Base-by-base conservation (phyloP, 2,888 invertebrate species). In the Cheilosia vulpina region DNA sequence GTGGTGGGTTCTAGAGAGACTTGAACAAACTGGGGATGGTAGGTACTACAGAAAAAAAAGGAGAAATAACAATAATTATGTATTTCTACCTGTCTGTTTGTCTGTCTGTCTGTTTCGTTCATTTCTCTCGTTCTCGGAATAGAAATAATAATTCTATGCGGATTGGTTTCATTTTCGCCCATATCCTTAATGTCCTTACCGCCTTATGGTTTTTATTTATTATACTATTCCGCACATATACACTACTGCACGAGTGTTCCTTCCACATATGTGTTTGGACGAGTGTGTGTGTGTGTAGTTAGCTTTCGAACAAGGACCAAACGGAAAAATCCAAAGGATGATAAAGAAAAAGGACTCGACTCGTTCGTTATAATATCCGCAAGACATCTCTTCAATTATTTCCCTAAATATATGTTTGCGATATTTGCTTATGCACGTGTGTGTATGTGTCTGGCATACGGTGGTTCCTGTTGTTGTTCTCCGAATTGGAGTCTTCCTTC, bases 111-210 rank as follows among this genome's bases (percentile, higher is more conserved):
- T 77, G 76, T 72, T 71, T 52, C 72, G 65, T 75, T 80, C 69
- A 45, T 71, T 80, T 69, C 71, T 76, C 68, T 77, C 68, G 38
- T 63, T 72, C 76, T 85, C 47, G 52, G 76, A 77, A 85, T 77
- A 73, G 72, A 81, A 85, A 85, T 81, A 77, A 81, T 77, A 85
- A 81, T 85, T 85, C 76, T 72, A 85, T 85, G 81, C 72, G 81
- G 81, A 85, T 85, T 85, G 85, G 85, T 85, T 85, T 85, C 85
- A 85, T 85, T 85, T 85, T 85, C 62, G 76, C 85, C 80, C 72
- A 80, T 81, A 76, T 85, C 76, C 81, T 76, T 80, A 76, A 85
- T 81, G 77, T 81, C 77, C 81, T 85, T 85, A 85, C 82, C 77
- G 76, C 81, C 76, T 81, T 81, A 85, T 80, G 72, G 76, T 63